These are phyloP conservation scores for Sebastes minor DNA, from an alignment of 2,797 vertebrate genomes.

Conservation along the genomic window DNA sequence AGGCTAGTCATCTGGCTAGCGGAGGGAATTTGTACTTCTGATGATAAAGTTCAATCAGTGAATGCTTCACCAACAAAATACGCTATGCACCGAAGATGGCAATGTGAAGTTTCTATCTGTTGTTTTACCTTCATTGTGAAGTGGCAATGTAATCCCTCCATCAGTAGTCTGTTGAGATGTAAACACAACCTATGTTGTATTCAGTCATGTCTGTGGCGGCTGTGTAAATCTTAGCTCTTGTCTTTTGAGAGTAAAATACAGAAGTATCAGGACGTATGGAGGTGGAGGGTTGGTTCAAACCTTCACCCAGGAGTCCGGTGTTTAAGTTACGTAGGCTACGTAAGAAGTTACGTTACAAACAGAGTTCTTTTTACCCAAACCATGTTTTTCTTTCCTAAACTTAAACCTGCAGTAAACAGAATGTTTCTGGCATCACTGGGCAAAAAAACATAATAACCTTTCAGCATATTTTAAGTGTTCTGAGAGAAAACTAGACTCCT, in stretches of 20 bases:
- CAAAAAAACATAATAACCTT: too few relatives aligned
- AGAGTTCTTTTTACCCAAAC: too few relatives aligned
- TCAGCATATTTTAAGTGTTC: too few relatives aligned
- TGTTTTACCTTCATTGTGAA: neutral
- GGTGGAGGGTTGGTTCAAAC: too few relatives aligned
- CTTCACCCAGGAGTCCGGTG: too few relatives aligned
- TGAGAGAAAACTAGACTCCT: too few relatives aligned
- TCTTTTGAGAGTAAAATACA: neutral
- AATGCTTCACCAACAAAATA: neutral
- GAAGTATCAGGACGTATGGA: neutral
- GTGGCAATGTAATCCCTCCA: neutral
- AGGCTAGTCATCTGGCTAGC: neutral
- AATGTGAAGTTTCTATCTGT: neutral
- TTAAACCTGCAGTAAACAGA: too few relatives aligned
- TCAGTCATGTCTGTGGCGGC: neutral
- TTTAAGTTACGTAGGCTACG: too few relatives aligned
- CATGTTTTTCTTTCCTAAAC: too few relatives aligned
- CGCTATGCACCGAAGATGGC: neutral
- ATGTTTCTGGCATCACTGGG: too few relatives aligned
- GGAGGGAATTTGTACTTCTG: neutral
- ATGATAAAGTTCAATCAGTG: neutral
- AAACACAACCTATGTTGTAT: neutral
- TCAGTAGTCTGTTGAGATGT: neutral
- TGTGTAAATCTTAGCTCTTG: neutral
- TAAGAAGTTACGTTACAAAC: too few relatives aligned